phyloP scores from a whole-genome alignment of 2,888 invertebrate species.

The Acanthococcus lagerstroemiae region DNA sequence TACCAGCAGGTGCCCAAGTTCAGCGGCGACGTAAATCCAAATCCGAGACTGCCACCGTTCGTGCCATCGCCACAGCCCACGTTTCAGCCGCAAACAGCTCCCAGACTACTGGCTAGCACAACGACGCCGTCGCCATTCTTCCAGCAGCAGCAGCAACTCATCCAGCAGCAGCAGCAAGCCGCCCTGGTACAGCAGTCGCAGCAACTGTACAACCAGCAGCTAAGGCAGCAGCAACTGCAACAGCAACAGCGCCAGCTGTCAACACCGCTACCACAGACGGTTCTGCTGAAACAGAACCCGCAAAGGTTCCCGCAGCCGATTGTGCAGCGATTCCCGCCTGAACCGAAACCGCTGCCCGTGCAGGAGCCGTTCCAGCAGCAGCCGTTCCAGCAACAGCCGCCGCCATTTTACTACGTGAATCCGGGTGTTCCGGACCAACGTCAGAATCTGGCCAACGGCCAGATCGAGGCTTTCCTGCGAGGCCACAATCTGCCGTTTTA shows the following conservation, averaged over 20 bases:
- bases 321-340: constrained; percentile 22
- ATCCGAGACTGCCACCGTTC: constrained; percentile 50
- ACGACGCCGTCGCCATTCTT: constrained; percentile 40
- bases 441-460: constrained; percentile 51
- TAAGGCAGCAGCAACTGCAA: constrained; percentile 49
- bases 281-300: constrained; percentile 15
- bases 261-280: constrained; percentile 13
- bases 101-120: constrained; percentile 36
- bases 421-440: constrained; percentile 31
- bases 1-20: constrained; percentile 62
- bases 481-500: constrained; percentile 44
- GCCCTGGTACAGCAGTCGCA: constrained; percentile 55
- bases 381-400: constrained; percentile 42
- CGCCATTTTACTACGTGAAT: constrained; percentile 32
- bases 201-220: constrained; percentile 54
- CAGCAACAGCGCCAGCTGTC: constrained; percentile 12
- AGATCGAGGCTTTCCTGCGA: constrained; percentile 70
- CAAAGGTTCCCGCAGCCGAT: constrained; percentile 27
- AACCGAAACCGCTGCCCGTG: constrained; percentile 2
- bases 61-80: constrained; percentile 34
- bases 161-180: constrained; percentile 54
- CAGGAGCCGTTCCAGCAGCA: constrained; percentile 35
- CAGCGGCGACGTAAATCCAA: constrained; percentile 49
- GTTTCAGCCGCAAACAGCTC: constrained; percentile 43
- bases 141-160: constrained; percentile 47